Evolutionary conservation across 2,797 vertebrate species (phyloP).

Genomic region (Numenius phaeopus): DNA sequence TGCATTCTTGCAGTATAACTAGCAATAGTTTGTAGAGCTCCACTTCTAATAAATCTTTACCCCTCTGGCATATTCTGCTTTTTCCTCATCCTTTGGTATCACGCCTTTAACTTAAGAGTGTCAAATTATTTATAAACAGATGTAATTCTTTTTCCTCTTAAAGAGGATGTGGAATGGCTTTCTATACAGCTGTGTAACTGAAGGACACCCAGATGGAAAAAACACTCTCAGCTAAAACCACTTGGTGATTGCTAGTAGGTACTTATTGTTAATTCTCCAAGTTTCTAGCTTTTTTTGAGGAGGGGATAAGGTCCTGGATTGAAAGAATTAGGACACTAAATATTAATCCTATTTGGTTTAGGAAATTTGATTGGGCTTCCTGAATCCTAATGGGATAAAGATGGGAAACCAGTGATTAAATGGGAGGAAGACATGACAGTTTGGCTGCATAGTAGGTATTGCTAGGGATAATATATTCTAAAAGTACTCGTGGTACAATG

Average conservation of each 20-base stretch:
- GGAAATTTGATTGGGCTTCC: background rate
- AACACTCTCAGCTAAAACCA: background rate
- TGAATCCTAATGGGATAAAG: background rate
- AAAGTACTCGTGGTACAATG: background rate
- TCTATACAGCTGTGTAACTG: background rate
- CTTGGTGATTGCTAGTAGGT: background rate
- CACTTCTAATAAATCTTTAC: background rate
- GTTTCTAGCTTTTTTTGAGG: background rate
- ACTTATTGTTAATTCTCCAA: background rate
- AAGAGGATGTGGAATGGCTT: background rate
- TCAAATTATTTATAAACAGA: background rate
- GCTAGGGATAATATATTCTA: background rate
- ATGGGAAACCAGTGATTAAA: background rate
- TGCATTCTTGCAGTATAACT: fast-evolving
- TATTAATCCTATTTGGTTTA: background rate
- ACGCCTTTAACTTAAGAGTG: background rate
- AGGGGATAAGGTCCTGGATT: background rate
- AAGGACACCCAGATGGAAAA: background rate
- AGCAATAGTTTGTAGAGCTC: background rate
- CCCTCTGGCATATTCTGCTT: background rate
- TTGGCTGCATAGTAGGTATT: background rate
- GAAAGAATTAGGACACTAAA: background rate
- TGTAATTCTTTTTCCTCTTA: background rate
- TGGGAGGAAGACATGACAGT: background rate
- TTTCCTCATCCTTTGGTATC: background rate